Conservation (phyloP, 2,797 vertebrate genomes). For the Morus bassanus region DNA sequence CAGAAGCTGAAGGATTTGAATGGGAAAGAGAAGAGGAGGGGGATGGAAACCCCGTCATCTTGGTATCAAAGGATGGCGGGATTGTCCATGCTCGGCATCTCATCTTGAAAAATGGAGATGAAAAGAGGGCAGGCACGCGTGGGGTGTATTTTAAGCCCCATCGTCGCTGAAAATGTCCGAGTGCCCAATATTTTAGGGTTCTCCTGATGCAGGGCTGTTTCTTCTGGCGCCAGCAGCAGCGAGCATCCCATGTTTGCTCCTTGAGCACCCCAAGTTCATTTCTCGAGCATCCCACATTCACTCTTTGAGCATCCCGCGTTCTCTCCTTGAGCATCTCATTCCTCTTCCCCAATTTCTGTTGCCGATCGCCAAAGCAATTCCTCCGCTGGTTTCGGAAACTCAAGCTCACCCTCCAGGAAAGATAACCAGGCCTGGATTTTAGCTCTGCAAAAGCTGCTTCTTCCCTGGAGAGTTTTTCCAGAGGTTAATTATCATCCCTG, state of each 20-base stretch:
- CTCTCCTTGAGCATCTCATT: neutral
- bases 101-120: neutral
- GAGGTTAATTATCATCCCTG: neutral
- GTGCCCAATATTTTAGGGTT: neutral
- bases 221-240: neutral
- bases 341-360: neutral
- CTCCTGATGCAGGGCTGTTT: neutral
- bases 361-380: accelerated
- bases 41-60: neutral
- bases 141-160: accelerated
- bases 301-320: neutral
- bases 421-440: neutral
- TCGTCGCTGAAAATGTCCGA: neutral
- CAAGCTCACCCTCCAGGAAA: neutral
- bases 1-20: neutral
- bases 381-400: neutral
- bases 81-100: neutral
- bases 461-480: neutral
- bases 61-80: neutral
- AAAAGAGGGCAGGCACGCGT: neutral
- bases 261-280: too few relatives aligned
- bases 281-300: too few relatives aligned
- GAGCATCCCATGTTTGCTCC: neutral
- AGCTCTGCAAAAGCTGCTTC: neutral
- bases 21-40: neutral